A percentile compares a stretch with the other conserved stretches of the same genome.
phyloP scores from a whole-genome alignment of 2,113 vertebrate genomes.

The Tachuris rubrigastra region DNA sequence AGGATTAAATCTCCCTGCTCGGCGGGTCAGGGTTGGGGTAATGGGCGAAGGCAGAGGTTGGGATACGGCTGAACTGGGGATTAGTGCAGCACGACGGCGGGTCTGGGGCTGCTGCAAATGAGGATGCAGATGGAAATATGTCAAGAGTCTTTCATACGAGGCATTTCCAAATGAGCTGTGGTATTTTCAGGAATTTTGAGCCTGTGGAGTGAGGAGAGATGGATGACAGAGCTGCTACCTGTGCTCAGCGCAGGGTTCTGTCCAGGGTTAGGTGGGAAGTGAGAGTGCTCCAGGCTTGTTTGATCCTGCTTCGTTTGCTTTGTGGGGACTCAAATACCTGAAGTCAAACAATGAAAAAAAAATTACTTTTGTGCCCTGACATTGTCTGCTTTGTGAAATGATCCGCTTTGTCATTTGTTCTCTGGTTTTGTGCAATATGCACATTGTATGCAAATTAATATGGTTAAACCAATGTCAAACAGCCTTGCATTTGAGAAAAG shows the following conservation, averaged over 20 bases:
- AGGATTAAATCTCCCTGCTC: constrained; percentile 8
- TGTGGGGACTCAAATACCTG: neutral
- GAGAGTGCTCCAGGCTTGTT: neutral
- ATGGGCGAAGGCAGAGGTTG: neutral
- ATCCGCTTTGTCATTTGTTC: neutral
- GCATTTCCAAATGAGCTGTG: neutral
- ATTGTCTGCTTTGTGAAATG: neutral
- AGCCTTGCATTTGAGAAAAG: neutral
- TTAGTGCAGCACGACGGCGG: neutral
- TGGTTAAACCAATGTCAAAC: neutral
- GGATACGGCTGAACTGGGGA: neutral
- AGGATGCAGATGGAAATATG: neutral
- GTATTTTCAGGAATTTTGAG: neutral
- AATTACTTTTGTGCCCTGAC: neutral
- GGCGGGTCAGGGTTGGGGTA: neutral
- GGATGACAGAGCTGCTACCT: neutral
- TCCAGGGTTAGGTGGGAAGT: neutral
- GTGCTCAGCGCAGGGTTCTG: neutral
- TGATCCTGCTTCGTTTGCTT: neutral
- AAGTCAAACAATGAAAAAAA: neutral
- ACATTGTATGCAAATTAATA: constrained; percentile 35
- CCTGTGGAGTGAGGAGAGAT: neutral
- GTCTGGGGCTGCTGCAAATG: neutral
- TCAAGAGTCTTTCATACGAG: neutral
- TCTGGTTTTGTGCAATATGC: neutral